phyloP scores from a whole-genome alignment of 53 echinoderm and acorn worm species.

The Arbacia lixula region DNA sequence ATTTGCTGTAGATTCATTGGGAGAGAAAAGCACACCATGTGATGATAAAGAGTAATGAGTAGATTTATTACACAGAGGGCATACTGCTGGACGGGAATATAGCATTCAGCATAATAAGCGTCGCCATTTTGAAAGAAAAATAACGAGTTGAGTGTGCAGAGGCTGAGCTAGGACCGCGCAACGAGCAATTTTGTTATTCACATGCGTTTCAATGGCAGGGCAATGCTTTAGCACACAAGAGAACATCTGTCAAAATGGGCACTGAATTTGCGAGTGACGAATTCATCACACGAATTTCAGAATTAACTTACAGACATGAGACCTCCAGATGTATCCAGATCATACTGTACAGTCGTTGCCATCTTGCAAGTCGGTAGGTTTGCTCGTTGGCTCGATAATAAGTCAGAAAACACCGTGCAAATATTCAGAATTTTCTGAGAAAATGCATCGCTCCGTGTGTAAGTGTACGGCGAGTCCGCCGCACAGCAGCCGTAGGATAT shows the following conservation, averaged over 20 bases:
- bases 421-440: slow-evolving; percentile 3
- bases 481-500: slow-evolving; percentile 35
- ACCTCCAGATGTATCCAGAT: slow-evolving; percentile 97
- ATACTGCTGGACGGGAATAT: not conserved
- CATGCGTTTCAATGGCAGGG: slow-evolving; percentile 46
- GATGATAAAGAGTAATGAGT: too few relatives aligned
- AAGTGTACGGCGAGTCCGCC: slow-evolving; percentile 33
- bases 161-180: not conserved
- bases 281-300: slow-evolving; percentile 2
- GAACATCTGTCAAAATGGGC: slow-evolving; percentile 47
- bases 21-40: too few relatives aligned
- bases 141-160: slow-evolving; percentile 13
- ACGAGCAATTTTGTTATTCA: slow-evolving; percentile 16
- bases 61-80: too few relatives aligned
- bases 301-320: slow-evolving; percentile 91
- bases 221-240: slow-evolving; percentile 16
- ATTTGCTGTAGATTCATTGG: slow-evolving; percentile 87
- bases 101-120: too few relatives aligned
- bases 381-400: not conserved
- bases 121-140: slow-evolving; percentile 63
- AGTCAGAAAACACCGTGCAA: slow-evolving; percentile 18
- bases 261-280: not conserved
- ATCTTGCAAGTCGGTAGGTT: slow-evolving; percentile 8
- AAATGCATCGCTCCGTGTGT: slow-evolving; percentile 17
- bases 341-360: slow-evolving; percentile 94